phyloP scores from a whole-genome alignment of 2,888 invertebrate species.

The Calameuta filiformis region DNA sequence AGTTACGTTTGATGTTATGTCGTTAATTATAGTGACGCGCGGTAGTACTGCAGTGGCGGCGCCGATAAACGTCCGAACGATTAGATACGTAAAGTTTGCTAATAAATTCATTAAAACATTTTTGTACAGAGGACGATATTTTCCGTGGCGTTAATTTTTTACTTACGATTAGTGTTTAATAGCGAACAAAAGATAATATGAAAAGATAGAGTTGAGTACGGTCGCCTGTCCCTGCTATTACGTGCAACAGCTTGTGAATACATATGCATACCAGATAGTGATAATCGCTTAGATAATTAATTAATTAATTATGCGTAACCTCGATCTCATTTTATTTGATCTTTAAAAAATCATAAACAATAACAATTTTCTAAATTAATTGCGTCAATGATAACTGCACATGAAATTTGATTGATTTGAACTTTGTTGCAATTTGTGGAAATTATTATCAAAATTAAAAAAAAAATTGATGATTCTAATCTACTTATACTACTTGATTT shows the following conservation, averaged over 20 bases:
- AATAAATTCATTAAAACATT: constrained; percentile 1
- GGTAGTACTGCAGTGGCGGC: constrained; percentile 50
- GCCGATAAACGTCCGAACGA: constrained; percentile 56
- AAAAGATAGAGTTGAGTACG: background rate
- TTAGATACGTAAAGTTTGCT: constrained; percentile 40
- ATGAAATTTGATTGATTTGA: background rate
- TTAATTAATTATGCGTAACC: background rate
- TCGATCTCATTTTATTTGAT: background rate
- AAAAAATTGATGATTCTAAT: background rate
- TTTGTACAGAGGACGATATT: constrained; percentile 6
- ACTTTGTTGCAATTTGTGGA: background rate
- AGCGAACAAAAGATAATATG: background rate
- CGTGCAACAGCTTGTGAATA: background rate
- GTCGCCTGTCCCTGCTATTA: background rate
- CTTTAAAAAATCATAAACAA: background rate
- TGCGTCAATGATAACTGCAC: background rate
- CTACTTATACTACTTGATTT: background rate
- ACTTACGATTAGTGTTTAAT: constrained; percentile 1
- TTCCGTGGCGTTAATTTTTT: background rate
- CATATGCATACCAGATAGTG: background rate
- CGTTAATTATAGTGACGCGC: constrained; percentile 49
- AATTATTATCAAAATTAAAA: background rate
- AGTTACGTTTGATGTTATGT: constrained; percentile 61
- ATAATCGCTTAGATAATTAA: background rate
- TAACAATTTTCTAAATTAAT: background rate